Conservation (phyloP, 2,113 vertebrate species). For the Diadophis punctatus region DNA sequence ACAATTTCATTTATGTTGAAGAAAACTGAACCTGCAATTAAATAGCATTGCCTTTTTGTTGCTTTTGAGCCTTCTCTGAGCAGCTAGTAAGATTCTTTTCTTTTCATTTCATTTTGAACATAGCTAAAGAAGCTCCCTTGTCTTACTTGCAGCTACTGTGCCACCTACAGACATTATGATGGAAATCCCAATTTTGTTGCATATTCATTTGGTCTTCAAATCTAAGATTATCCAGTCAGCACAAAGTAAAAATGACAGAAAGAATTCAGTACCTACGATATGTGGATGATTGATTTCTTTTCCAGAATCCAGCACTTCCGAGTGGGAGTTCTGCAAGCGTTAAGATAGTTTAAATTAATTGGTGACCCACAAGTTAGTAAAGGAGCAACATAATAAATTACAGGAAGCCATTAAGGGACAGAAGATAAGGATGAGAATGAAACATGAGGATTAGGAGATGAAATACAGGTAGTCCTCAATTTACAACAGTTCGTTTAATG, state of each 20-base stretch:
- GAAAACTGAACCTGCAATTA: background rate
- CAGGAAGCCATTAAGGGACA: background rate
- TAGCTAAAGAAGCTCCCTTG: background rate
- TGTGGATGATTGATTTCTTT: conserved; percentile 60
- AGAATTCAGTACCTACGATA: conserved; percentile 67
- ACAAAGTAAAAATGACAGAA: background rate
- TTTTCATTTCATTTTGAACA: background rate
- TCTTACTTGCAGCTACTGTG: background rate
- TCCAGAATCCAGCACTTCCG: conserved; percentile 61
- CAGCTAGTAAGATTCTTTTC: background rate
- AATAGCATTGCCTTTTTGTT: background rate
- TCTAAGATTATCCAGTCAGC: background rate
- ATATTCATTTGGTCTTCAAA: background rate
- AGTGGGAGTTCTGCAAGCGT: conserved; percentile 55
- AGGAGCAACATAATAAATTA: background rate
- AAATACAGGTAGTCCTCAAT: background rate
- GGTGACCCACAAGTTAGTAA: background rate
- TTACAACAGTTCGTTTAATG: background rate
- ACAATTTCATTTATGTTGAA: background rate
- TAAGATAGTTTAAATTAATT: background rate
- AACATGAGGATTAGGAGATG: background rate
- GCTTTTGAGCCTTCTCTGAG: background rate
- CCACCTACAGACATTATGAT: background rate
- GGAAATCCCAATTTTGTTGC: background rate
- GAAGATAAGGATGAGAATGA: background rate